Percentiles rank a stretch among this genome's conserved stretches.
phyloP scores from a whole-genome alignment of 2,888 invertebrate genomes.

The Tillus elongatus region DNA sequence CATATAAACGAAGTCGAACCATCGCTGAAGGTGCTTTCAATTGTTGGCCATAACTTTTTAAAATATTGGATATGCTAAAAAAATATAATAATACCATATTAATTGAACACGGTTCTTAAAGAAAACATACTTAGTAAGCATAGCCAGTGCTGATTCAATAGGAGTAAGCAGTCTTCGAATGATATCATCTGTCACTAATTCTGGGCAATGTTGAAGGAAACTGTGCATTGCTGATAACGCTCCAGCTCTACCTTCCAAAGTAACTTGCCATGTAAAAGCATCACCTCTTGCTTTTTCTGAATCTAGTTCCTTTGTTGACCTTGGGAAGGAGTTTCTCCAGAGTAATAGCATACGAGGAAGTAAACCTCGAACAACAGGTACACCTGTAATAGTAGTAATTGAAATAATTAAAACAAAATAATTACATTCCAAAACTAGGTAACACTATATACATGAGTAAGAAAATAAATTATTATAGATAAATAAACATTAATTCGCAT shows the following conservation, averaged over 20 bases:
- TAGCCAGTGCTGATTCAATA: constrained; percentile 90
- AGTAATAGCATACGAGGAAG: constrained; percentile 87
- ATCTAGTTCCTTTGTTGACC: constrained; percentile 92
- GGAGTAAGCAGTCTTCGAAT: constrained; percentile 80
- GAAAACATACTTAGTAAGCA: constrained; percentile 76
- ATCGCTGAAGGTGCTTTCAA: constrained; percentile 91
- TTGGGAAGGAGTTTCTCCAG: constrained; percentile 97
- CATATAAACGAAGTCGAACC: constrained; percentile 86
- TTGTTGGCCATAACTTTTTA: constrained; percentile 83
- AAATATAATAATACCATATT: constrained; percentile 6
- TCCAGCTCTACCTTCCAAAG: constrained; percentile 91
- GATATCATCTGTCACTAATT: constrained; percentile 86
- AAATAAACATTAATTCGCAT: too few species aligned
- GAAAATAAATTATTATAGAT: too few species aligned
- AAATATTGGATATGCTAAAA: constrained; percentile 68
- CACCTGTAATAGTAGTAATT: too few species aligned
- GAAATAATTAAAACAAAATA: too few species aligned
- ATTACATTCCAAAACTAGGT: too few species aligned
- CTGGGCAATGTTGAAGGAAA: constrained; percentile 82
- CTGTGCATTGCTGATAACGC: constrained; percentile 94
- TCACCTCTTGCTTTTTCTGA: constrained; percentile 94
- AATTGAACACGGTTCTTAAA: neutral
- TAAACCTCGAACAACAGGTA: constrained; percentile 85
- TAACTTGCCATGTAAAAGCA: constrained; percentile 99
- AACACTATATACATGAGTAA: too few species aligned